phyloP scores from a whole-genome alignment of 2,113 vertebrate species.

The Psilopsiagon aymara region DNA sequence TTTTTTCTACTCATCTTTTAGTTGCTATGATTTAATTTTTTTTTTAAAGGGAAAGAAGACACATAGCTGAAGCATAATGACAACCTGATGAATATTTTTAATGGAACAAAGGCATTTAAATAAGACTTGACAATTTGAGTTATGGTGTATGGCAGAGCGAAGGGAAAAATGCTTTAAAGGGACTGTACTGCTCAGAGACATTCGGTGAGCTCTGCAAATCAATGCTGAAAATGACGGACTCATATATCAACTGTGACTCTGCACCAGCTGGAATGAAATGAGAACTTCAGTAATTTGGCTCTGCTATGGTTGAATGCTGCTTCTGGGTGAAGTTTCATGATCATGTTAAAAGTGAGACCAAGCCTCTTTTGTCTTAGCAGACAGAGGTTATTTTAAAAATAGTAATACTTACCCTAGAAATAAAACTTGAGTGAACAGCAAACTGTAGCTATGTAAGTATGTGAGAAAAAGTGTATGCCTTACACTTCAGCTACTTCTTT shows the following conservation, averaged over 20 bases:
- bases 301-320: slow-evolving; percentile 51
- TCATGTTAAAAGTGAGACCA: not conserved
- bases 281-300: slow-evolving; percentile 48
- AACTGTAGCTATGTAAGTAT: not conserved
- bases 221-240: slow-evolving; percentile 15
- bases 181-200: not conserved
- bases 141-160: not conserved
- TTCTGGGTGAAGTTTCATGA: slow-evolving; percentile 43
- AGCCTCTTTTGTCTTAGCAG: not conserved
- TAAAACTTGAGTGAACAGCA: slow-evolving; percentile 11
- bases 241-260: slow-evolving; percentile 56
- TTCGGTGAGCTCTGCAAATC: slow-evolving; percentile 37
- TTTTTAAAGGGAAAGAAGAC: not conserved
- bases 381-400: not conserved
- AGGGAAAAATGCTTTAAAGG: not conserved
- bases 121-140: slow-evolving; percentile 22
- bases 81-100: slow-evolving; percentile 43
- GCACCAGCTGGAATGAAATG: slow-evolving; percentile 19
- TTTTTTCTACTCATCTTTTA: not conserved
- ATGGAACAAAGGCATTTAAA: slow-evolving; percentile 5
- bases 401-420: slow-evolving; percentile 14
- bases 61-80: not conserved
- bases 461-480: not conserved
- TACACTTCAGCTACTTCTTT: not conserved
- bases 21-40: not conserved